Evolutionary conservation across 2,797 vertebrate species (phyloP).

Genomic region (Tangara arthus): DNA sequence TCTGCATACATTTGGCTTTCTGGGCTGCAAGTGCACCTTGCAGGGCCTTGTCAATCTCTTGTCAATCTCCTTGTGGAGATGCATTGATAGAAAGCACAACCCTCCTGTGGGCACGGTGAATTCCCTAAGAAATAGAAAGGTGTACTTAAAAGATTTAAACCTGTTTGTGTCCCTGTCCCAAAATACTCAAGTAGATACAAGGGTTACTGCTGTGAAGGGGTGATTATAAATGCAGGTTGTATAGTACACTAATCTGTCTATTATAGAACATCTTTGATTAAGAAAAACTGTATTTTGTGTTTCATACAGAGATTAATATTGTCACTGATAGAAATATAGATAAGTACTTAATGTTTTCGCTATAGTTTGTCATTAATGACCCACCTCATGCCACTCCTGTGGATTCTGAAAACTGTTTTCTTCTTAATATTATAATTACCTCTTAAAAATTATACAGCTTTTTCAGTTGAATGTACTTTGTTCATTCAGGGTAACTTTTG

Average conservation of each 20-base stretch:
- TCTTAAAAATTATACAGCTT: background rate
- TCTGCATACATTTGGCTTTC: background rate
- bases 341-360: background rate
- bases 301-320: background rate
- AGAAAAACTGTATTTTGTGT: background rate
- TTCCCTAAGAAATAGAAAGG: background rate
- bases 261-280: background rate
- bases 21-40: background rate
- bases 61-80: background rate
- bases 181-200: background rate
- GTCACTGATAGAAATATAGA: background rate
- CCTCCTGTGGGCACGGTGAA: constrained; percentile 29
- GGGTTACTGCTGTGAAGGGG: background rate
- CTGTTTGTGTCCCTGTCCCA: constrained; percentile 64
- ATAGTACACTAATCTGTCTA: background rate
- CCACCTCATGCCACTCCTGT: background rate
- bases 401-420: background rate
- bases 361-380: background rate
- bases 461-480: background rate
- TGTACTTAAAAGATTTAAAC: constrained; percentile 66
- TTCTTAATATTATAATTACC: background rate
- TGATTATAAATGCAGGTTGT: background rate
- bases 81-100: constrained; percentile 32
- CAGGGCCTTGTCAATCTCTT: background rate
- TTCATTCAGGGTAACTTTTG: background rate